Base-by-base conservation (phyloP, 2,888 invertebrate genomes). In the Rotaria magnacalcarata region DNA sequence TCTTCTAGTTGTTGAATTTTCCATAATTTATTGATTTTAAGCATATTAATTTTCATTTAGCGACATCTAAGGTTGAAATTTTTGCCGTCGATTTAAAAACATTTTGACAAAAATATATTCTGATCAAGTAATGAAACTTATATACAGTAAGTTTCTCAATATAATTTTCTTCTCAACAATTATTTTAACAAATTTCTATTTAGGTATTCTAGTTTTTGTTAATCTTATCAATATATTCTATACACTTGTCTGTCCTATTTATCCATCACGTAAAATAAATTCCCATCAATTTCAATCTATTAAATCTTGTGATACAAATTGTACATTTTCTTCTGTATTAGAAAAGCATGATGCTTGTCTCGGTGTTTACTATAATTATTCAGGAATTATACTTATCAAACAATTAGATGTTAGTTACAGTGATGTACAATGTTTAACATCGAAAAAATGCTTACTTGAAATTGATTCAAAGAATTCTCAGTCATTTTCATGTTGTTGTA, bases 231-330 rank as follows among this genome's bases (percentile, higher is more conserved):
- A 67, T 67, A 16, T 67, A 27, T 34, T 16, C 16, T 34, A 27
- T 67, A 34, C 67, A 34, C 67, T 67, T 34, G 67, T 67, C 16
- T 67, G 67, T 67, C 67, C 67, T 11, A 67, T 34, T 67, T 67
- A 67, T 67, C 16, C 27, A 34, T n/a, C 34, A 14, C 27, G 34
- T 11, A 27, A 67, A 34, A 16, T 11, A 34, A 67, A 67, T 67
- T 27, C 67, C 16, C 2, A 4, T 10, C 24, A 43, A 47, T 5
- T 6, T 24, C 47, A 43, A 24, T 24, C n/a, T 8, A 47, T 47
- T 3, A 80, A 80, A 80, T 21, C 21, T 43, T 80, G 43, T 47
- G 21, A 47, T 34, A 24, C 47, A 10, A 24, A 47, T 47, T 80
- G 75, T 80, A 21, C 24, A 80, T 80, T 47, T 47, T 3, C 6